These are phyloP conservation scores for Steromphala cineraria DNA, from an alignment of 2,888 invertebrate species.

Conservation along the genomic window DNA sequence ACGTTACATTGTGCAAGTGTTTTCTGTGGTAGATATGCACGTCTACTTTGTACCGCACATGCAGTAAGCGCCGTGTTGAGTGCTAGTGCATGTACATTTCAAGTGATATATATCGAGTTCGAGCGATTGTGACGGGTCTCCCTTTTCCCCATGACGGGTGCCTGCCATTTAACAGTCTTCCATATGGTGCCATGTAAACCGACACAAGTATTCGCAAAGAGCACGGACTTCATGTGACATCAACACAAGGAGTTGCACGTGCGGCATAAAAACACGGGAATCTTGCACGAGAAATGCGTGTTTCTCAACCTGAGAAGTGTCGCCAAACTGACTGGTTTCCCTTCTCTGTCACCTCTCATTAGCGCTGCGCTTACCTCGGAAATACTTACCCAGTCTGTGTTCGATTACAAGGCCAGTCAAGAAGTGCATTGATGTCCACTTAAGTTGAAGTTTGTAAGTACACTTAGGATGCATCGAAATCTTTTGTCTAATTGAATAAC, in stretches of 20 bases:
- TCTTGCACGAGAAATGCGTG: not conserved
- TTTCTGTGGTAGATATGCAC: too few relatives aligned
- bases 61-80: too few relatives aligned
- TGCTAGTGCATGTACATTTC: too few relatives aligned
- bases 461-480: too few relatives aligned
- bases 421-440: too few relatives aligned
- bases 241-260: slow-evolving; percentile 11
- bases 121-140: not conserved
- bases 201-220: not conserved
- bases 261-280: not conserved
- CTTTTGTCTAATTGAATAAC: too few relatives aligned
- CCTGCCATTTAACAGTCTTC: not conserved
- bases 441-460: too few relatives aligned
- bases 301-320: slow-evolving; percentile 2
- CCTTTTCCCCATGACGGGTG: not conserved
- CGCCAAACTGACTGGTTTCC: not conserved
- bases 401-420: too few relatives aligned
- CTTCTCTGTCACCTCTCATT: not conserved
- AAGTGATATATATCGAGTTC: not conserved
- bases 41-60: too few relatives aligned
- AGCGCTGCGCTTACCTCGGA: not conserved
- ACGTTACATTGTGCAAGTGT: too few relatives aligned
- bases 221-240: not conserved
- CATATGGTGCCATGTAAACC: not conserved
- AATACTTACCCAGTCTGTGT: too few relatives aligned